Percentiles rank a stretch among this genome's conserved stretches.
These are phyloP conservation scores for Zele albiditarsus DNA, from an alignment of 2,888 invertebrate genomes.

Conservation along the genomic window DNA sequence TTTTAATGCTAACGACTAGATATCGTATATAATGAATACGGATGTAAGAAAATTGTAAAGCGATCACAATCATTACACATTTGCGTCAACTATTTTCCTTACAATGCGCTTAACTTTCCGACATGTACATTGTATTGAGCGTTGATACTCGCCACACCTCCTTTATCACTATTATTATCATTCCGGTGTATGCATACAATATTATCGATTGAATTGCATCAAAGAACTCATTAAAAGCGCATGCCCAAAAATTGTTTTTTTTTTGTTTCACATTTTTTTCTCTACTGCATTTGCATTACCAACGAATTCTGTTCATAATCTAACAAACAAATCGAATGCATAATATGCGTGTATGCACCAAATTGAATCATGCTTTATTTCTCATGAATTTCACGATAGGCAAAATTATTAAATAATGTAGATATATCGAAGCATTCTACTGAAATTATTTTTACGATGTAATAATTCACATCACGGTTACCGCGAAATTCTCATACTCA, in stretches of 20 bases:
- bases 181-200: background rate
- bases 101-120: background rate
- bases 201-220: background rate
- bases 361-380: background rate
- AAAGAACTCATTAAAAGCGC: background rate
- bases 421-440: too few relatives aligned
- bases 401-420: background rate
- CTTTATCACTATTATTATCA: background rate
- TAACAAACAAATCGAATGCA: background rate
- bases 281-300: background rate
- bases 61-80: background rate
- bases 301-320: background rate
- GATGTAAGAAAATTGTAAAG: background rate
- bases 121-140: background rate
- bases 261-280: background rate
- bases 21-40: background rate
- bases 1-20: background rate
- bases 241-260: background rate
- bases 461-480: background rate
- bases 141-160: background rate
- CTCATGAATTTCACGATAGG: background rate
- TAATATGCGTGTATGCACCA: background rate
- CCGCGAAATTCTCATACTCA: background rate
- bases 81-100: background rate
- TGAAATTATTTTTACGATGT: too few relatives aligned